Evolutionary conservation across 2,888 invertebrate genomes (phyloP), one percentile per base, ranked within the genome.

Genomic region (Spicauda simplicius): DNA sequence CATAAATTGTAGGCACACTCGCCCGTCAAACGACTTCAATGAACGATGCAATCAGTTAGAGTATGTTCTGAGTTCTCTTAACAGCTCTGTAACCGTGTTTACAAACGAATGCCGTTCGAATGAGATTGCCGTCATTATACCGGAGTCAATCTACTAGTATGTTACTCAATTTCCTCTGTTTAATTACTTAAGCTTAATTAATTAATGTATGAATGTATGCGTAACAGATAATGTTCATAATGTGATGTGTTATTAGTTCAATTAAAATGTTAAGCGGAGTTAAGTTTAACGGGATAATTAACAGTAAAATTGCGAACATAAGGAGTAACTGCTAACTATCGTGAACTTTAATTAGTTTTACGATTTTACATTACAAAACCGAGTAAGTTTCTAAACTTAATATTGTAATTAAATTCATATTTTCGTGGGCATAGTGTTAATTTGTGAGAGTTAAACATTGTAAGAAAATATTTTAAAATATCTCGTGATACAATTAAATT

Each of bases 1-100:
- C 74, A 82, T 85, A 84, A 87, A 87, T 85, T 77, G 84, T 79
- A 74, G 77, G 74, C 69, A 75, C 76, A 80, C 79, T 81, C 81
- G 81, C 18, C 85, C 83, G 80, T 87, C 87, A 86, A 87, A 86
- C 80, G 84, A 79, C 75, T 81, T 78, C 88, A 85, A 87, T 87
- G 83, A 87, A 82, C 79, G 81, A 81, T 74, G 85, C 84, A 91
- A 91, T 92, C 86, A 89, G 82, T 85, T 90, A 90, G 88, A 91
- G 90, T 90, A 87, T 83, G 80, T 81, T 76, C 75, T 6, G 50
- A 50, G 50, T 50, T 50, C 79, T 75, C 77, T 81, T 82, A 81
- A 83, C 80, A 77, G 75, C 78, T 71, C 77, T 68, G 69, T 67
- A 64, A 82, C 75, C 73, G 73, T 76, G 77, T 80, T 81, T 77